Evolutionary conservation across 1,140 invertebrate genomes (phyloP).

Genomic region (Ditylenchus dipsaci): DNA sequence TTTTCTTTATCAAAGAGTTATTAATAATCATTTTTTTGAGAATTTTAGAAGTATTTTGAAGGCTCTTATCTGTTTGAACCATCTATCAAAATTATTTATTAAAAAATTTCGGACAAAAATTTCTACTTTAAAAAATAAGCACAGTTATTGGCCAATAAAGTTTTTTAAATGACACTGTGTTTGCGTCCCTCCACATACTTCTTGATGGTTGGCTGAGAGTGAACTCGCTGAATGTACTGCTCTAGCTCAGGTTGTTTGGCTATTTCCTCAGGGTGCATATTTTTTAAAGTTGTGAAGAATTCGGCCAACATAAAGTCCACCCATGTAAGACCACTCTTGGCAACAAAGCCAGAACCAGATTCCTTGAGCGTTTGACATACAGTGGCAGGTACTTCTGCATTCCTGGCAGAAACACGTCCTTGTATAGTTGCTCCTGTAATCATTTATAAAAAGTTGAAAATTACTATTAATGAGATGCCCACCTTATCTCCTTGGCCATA

Average conservation of each 20-base stretch:
- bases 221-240: background rate
- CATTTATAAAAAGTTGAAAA: background rate
- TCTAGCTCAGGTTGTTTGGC: background rate
- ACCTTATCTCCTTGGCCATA: background rate
- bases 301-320: background rate
- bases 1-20: no score
- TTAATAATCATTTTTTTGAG: no score
- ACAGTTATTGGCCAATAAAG: no score
- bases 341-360: background rate
- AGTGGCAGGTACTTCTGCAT: background rate
- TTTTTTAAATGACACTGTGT: background rate
- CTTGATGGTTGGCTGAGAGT: background rate
- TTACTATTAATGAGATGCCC: background rate
- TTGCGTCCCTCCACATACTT: background rate
- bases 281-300: background rate
- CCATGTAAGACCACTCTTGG: background rate
- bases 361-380: background rate
- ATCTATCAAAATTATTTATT: no score
- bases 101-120: no score
- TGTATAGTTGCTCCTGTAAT: background rate
- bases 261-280: background rate
- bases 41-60: no score
- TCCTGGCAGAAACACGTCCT: background rate
- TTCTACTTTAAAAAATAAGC: no score
- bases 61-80: no score